phyloP scores from a whole-genome alignment of 2,113 vertebrate genomes.

The Carassius gibelio region DNA sequence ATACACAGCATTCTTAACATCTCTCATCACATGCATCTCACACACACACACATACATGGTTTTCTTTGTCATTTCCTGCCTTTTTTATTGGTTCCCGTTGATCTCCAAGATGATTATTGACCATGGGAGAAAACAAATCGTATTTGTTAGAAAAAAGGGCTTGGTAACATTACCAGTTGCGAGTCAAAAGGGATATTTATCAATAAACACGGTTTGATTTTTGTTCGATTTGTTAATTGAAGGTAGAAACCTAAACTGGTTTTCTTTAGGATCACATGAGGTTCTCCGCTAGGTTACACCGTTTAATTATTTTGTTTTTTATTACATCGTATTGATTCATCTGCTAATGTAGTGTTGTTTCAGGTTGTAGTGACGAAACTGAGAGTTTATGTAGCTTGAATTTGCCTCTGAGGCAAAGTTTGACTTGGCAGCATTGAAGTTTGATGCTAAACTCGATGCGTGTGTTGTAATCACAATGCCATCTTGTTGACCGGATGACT shows the following conservation, averaged over 20 bases:
- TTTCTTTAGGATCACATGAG: neutral
- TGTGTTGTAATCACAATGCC: neutral
- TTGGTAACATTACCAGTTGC: neutral
- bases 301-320: too few species aligned
- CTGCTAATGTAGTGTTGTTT: neutral
- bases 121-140: neutral
- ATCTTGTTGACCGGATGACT: neutral
- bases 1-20: slow-evolving; percentile 6
- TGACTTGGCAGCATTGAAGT: neutral
- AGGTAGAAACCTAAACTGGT: neutral
- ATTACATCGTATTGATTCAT: too few species aligned
- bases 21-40: neutral
- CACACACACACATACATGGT: slow-evolving; percentile 12
- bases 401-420: neutral
- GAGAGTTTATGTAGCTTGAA: neutral
- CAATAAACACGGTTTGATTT: too few species aligned
- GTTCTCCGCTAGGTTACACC: neutral
- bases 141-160: slow-evolving; percentile 2
- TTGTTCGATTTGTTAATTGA: neutral
- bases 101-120: slow-evolving; percentile 32
- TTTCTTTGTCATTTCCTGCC: slow-evolving; percentile 10
- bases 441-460: neutral
- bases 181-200: too few species aligned
- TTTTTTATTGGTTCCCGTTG: slow-evolving; percentile 29
- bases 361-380: neutral